Evolutionary conservation across 2,797 vertebrate species (phyloP).

Genomic region (Glyptemys insculpta): DNA sequence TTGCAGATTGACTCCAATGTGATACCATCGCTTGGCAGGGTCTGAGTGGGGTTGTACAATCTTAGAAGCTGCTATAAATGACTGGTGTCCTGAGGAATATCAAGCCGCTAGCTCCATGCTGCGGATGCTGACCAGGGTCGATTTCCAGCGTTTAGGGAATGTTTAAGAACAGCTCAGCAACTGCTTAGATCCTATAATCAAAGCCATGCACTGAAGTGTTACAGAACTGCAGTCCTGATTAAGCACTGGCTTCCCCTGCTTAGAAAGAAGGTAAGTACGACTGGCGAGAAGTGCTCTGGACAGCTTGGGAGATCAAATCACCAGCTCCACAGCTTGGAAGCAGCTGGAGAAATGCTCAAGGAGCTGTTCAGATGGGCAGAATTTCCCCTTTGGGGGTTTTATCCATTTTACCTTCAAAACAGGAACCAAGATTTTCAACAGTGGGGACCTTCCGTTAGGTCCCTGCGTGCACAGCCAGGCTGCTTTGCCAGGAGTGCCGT

Average conservation of each 20-base stretch:
- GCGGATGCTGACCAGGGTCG: not conserved
- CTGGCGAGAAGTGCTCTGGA: not conserved
- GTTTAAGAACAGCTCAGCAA: not conserved
- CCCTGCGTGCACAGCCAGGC: not conserved
- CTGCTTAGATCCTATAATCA: not conserved
- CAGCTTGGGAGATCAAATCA: not conserved
- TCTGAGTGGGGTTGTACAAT: not conserved
- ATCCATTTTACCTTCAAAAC: not conserved
- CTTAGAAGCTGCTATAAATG: not conserved
- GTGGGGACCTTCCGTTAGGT: not conserved
- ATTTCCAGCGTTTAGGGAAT: not conserved
- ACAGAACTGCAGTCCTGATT: conserved; percentile 47
- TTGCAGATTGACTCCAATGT: not conserved
- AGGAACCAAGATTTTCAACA: not conserved
- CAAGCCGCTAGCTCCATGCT: not conserved
- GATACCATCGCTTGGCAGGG: not conserved
- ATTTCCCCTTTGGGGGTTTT: not conserved
- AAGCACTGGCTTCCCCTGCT: conserved; percentile 48
- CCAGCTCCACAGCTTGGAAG: not conserved
- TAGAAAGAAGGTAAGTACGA: conserved; percentile 31
- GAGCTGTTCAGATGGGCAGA: not conserved
- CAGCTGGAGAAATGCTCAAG: not conserved
- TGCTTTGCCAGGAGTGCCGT: not conserved
- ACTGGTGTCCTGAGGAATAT: not conserved
- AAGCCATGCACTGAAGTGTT: conserved; percentile 11